A percentile compares a stretch with the other conserved stretches of the same genome.
Evolutionary conservation across 2,888 invertebrate genomes (phyloP).

Genomic region (Netelia inedita): DNA sequence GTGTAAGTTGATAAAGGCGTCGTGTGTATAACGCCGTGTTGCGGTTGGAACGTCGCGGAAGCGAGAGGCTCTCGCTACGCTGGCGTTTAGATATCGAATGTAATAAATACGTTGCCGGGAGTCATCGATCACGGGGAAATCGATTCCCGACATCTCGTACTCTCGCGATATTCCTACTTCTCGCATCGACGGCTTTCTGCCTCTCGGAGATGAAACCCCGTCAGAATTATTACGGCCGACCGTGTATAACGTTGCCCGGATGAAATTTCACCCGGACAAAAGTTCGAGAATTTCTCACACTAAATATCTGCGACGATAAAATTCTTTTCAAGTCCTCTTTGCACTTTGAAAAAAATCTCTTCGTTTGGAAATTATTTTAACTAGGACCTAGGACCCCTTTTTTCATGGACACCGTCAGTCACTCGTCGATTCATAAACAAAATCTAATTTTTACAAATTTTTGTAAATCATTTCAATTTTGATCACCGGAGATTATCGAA

Average conservation of each 20-base stretch:
- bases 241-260: neutral
- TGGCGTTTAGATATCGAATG: slow-evolving; percentile 18
- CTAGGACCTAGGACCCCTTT: too few species aligned
- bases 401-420: too few species aligned
- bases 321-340: neutral
- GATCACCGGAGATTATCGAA: too few species aligned
- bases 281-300: neutral
- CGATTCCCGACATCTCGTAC: slow-evolving; percentile 35
- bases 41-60: slow-evolving; percentile 26
- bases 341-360: neutral
- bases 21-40: slow-evolving; percentile 6
- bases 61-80: slow-evolving; percentile 8
- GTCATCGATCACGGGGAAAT: slow-evolving; percentile 55
- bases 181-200: neutral
- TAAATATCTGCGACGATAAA: neutral
- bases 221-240: neutral
- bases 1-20: neutral
- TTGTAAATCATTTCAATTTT: too few species aligned
- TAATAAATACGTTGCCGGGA: slow-evolving; percentile 48
- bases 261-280: neutral
- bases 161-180: neutral
- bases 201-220: neutral
- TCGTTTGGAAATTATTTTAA: neutral
- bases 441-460: too few species aligned
- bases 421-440: too few species aligned